These are phyloP conservation scores for Bombus breviceps DNA, from an alignment of 1,140 invertebrate genomes.

Conservation along the genomic window DNA sequence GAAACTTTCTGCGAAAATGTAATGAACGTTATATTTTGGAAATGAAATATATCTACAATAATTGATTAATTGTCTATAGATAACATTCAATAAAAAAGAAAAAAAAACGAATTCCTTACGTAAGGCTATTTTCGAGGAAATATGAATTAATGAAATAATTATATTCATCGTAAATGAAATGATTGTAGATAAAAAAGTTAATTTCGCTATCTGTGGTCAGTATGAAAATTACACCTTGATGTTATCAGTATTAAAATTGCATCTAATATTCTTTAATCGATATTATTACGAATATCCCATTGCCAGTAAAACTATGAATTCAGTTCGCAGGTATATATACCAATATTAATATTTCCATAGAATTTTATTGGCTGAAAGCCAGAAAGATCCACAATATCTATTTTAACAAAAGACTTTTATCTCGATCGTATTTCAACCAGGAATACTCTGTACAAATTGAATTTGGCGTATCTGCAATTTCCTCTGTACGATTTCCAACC, in stretches of 20 bases:
- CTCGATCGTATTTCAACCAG: slow-evolving; percentile 2
- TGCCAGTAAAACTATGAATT: neutral
- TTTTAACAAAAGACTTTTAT: neutral
- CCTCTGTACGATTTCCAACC: neutral
- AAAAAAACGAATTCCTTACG: neutral
- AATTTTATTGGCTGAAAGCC: neutral
- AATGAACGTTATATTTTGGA: neutral
- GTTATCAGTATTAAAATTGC: neutral
- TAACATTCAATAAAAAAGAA: neutral
- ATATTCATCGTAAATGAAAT: too few relatives aligned
- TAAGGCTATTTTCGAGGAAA: neutral
- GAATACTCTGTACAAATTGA: slow-evolving; percentile 2
- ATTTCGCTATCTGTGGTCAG: too few relatives aligned
- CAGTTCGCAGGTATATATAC: neutral
- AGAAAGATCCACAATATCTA: too few relatives aligned
- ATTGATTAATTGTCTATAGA: neutral
- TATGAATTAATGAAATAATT: too few relatives aligned
- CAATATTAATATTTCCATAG: neutral
- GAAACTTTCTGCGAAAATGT: neutral
- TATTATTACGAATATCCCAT: too few relatives aligned
- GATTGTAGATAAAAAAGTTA: too few relatives aligned
- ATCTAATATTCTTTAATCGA: neutral
- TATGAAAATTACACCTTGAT: neutral
- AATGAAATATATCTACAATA: neutral
- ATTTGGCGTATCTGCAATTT: neutral